These are phyloP conservation scores for Aphidius gifuensis DNA, from an alignment of 1,140 invertebrate species.

Conservation along the genomic window DNA sequence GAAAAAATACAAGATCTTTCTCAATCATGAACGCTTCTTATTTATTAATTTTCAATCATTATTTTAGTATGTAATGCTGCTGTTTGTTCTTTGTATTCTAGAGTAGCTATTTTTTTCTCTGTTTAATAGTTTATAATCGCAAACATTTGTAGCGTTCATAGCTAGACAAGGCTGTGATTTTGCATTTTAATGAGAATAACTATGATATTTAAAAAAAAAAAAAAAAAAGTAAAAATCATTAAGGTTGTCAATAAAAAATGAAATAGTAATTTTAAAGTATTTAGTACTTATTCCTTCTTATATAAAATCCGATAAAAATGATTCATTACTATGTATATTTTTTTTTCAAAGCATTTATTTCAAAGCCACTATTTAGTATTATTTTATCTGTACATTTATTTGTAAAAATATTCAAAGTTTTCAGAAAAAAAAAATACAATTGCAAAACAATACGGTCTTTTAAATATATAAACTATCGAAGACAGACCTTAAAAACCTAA, in stretches of 20 bases:
- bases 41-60: too few relatives aligned
- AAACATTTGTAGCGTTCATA: slow-evolving; percentile 28
- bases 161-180: slow-evolving; percentile 36
- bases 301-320: too few relatives aligned
- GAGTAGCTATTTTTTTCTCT: too few relatives aligned
- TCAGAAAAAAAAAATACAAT: background rate
- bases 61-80: too few relatives aligned
- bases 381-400: slow-evolving; percentile 31
- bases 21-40: too few relatives aligned
- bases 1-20: too few relatives aligned
- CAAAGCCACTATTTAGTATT: slow-evolving; percentile 24
- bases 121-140: too few relatives aligned
- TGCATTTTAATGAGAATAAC: slow-evolving; percentile 22
- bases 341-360: slow-evolving; percentile 30
- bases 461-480: background rate
- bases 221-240: too few relatives aligned
- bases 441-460: background rate
- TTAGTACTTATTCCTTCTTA: too few relatives aligned
- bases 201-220: background rate
- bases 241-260: background rate
- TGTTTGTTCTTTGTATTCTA: too few relatives aligned
- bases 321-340: too few relatives aligned
- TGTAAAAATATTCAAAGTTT: slow-evolving; percentile 30
- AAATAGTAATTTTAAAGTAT: slow-evolving; percentile 5
- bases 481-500: background rate